These are phyloP conservation scores for Eugnorisma glareosa DNA, from an alignment of 2,888 invertebrate species.

Conservation along the genomic window DNA sequence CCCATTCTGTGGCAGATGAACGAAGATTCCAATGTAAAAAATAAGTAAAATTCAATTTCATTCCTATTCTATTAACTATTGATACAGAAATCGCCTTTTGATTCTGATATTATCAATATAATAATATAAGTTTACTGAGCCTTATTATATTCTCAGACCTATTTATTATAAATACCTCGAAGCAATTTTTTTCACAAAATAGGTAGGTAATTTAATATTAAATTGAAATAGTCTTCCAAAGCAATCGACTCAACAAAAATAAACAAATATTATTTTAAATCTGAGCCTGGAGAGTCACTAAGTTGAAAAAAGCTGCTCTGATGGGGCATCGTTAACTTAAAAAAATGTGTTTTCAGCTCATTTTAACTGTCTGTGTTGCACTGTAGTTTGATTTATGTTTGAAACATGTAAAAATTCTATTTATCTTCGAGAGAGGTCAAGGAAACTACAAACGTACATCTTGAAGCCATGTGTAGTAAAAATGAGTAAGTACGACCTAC, in stretches of 20 bases:
- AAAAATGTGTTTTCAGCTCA: conserved; percentile 47
- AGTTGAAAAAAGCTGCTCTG: conserved; percentile 36
- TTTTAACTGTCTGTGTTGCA: conserved; percentile 20
- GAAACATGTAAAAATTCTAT: conserved; percentile 11
- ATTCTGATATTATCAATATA: background rate
- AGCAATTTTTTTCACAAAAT: background rate
- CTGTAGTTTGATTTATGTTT: conserved; percentile 32
- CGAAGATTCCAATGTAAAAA: background rate
- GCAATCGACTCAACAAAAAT: conserved; percentile 24
- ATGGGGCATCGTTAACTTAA: conserved; percentile 42
- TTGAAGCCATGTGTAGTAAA: conserved; percentile 38
- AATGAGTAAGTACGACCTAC: conserved; percentile 31
- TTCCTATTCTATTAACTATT: conserved; percentile 4
- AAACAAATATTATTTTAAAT: conserved; percentile 38
- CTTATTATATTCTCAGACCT: conserved; percentile 3
- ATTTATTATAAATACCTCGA: background rate
- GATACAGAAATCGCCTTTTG: background rate
- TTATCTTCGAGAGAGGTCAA: conserved; percentile 21
- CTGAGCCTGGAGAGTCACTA: conserved; percentile 33
- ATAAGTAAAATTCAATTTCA: conserved; percentile 13
- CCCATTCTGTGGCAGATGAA: conserved; percentile 23
- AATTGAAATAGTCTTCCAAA: conserved; percentile 25
- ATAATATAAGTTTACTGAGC: background rate
- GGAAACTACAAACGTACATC: conserved; percentile 29
- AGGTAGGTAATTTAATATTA: conserved; percentile 11